Evolutionary conservation across 2,888 invertebrate genomes (phyloP), one percentile per base, ranked within the genome.

Genomic region (Dorcus hopei): DNA sequence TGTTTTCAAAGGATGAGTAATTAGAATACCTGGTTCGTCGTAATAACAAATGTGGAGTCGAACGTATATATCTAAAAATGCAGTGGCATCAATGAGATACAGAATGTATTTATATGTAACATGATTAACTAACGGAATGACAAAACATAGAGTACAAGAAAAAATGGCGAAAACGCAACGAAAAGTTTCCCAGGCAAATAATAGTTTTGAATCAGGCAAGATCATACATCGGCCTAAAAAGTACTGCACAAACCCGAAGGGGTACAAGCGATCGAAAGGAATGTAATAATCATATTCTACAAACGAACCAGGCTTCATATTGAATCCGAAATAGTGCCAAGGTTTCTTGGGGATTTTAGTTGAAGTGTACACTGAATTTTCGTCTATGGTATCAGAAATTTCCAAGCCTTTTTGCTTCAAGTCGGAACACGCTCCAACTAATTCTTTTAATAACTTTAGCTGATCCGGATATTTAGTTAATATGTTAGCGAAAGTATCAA

Each of bases 11-110:
- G 83, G 82, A 67, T 83, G 83, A 0, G 79, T 80, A 16, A 83
- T 74, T 8, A 82, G 65, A 11, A 83, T 60, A 0, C 80, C 81
- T 14, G 74, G 72, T 1, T 80, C 74, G 45, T 82, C 74, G 65
- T 82, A 83, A 61, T 80, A 83, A 0, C 79, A 80, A 0, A 83
- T 79, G 53, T 83, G 82, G 0, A 80, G 65, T 79, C 82, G 80
- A 9, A 83, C 66, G 6, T 81, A 38, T 0, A 83, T 63, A 45
- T 83, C 82, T 1, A 79, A 3, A 49, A 79, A 79, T 1, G 69
- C 68, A 1, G 54, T 59, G 1, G 57, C 4, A 56, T 69, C 67
- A 1, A 65, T 49, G 5, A 57, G 16, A 3, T 61, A 39, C 9
- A 82, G 62, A 3, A 79, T 33, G 11, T 38, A 11, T 23, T 16